Conservation (phyloP, 2,113 vertebrate species). For the Thunnus maccoyii region DNA sequence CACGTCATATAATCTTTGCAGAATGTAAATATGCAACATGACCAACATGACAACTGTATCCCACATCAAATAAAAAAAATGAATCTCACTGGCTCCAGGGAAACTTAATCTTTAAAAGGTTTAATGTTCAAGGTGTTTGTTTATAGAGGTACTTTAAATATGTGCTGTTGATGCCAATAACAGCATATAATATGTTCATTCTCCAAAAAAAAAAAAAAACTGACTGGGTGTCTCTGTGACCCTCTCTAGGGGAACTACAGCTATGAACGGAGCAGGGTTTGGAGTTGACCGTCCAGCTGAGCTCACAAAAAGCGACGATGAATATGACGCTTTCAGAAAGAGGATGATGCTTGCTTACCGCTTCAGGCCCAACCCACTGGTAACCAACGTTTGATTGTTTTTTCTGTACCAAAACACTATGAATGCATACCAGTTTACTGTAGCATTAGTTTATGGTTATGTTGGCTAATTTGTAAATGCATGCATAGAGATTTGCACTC, state of each 20-base stretch:
- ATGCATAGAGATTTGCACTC: not conserved
- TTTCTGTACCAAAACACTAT: not conserved
- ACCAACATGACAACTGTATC: not conserved
- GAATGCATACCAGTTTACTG: not conserved
- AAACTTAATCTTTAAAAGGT: no score
- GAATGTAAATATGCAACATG: no score
- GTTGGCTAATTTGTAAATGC: not conserved
- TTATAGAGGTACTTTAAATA: no score
- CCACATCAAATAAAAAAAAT: no score
- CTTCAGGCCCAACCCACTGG: slow-evolving; percentile 96
- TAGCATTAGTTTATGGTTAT: not conserved
- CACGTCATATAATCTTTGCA: no score
- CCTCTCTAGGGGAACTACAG: slow-evolving; percentile 86
- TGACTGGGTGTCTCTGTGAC: slow-evolving; percentile 1
- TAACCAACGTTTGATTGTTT: slow-evolving; percentile 64
- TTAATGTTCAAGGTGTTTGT: no score
- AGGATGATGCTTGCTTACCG: slow-evolving; percentile 99
- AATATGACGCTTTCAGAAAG: slow-evolving; percentile 97
- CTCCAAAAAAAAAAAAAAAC: not conserved
- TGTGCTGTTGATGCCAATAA: no score
- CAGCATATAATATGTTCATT: no score
- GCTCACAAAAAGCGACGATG: slow-evolving; percentile 91
- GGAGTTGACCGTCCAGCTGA: slow-evolving; percentile 94
- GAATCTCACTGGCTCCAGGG: no score
- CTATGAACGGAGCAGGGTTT: slow-evolving; percentile 93